Base-by-base conservation (phyloP, 2,888 invertebrate genomes). In the Criorhina ranunculi region DNA sequence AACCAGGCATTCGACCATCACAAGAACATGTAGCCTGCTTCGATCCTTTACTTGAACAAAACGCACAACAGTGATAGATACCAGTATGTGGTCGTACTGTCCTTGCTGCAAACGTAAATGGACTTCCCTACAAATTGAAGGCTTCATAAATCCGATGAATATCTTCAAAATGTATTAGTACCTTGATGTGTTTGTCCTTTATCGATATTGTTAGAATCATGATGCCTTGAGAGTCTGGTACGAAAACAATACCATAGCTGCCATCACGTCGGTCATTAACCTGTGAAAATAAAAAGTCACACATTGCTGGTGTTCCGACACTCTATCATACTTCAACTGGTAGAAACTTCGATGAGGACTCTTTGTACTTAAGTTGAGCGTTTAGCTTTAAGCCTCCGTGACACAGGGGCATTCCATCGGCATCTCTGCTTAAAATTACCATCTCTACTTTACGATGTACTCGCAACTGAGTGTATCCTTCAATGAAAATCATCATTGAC, bases 1-100 rank as follows among this genome's bases (percentile, higher is more conserved):
- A 95, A 87, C 95, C 96, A 17, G 95, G 95, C 96, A 96, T 96
- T 72, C 93, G 93, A 5, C 95, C 95, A 8, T 94, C 94, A 88
- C 96, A 96, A 4, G 94, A 96, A 91, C 96, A 96, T 46, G 91
- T 92, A 0, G 94, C 94, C 87, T 94, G 94, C 86, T 95, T 94
- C 86, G 93, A 94, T 1, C 96, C 96, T 8, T 95, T 95, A 83
- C 95, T 95, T 0, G 96, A 96, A 89, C 96, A 96, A 91, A 96
- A 96, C 29, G 95, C 94, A 90, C 96, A 96, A 89, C 96, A 96
- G 91, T 96, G 96, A 92, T 93, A 96, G 87, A 94, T 93, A 0
- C 96, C 96, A 57, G 92, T 92, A 90, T 96, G 96, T 0, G 94
- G 93, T 59, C 93, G 93, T 42, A 94, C 91, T 4, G 93, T 93